Evolutionary conservation across 92 coral and sea anemone genomes (phyloP).

Genomic region (Nematostella vectensis): DNA sequence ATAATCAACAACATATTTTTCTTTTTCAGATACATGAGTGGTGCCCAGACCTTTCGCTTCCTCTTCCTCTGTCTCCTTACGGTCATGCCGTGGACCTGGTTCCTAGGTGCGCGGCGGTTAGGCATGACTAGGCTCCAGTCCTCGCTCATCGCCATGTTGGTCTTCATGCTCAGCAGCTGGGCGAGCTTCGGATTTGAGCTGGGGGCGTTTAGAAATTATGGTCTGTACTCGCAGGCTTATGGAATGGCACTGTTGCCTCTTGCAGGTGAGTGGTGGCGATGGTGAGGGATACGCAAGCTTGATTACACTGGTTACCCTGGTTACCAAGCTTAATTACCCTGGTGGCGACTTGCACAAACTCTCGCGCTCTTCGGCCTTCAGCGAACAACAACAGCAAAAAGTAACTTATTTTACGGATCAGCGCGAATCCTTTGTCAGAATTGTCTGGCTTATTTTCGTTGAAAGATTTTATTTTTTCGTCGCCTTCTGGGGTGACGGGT

Average conservation of each 20-base stretch:
- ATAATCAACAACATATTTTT: no score
- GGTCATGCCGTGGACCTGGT: constrained; percentile 69
- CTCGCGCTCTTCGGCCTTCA: no score
- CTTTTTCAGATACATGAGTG: constrained; percentile 41
- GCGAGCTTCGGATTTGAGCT: constrained; percentile 68
- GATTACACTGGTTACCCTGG: no score
- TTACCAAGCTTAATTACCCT: no score
- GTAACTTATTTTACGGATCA: no score
- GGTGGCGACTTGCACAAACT: no score
- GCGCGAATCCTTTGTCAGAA: no score
- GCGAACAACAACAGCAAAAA: no score
- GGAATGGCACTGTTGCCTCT: constrained; percentile 64
- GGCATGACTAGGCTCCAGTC: constrained; percentile 66
- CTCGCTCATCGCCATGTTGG: constrained; percentile 23
- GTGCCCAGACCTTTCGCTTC: constrained; percentile 57
- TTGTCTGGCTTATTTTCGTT: no score
- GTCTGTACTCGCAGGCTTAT: constrained; percentile 61
- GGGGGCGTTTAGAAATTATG: constrained; percentile 53
- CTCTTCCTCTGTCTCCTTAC: constrained; percentile 45
- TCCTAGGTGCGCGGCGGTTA: constrained; percentile 37
- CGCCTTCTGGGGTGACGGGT: no score
- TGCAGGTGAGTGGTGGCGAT: constrained; percentile 27
- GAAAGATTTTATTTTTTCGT: no score
- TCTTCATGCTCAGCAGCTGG: constrained; percentile 61
- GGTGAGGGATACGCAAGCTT: neutral